Percentiles rank a stretch among this genome's conserved stretches.
phyloP scores from a whole-genome alignment of 2,113 vertebrate species.

The Gymnobelideus leadbeateri region DNA sequence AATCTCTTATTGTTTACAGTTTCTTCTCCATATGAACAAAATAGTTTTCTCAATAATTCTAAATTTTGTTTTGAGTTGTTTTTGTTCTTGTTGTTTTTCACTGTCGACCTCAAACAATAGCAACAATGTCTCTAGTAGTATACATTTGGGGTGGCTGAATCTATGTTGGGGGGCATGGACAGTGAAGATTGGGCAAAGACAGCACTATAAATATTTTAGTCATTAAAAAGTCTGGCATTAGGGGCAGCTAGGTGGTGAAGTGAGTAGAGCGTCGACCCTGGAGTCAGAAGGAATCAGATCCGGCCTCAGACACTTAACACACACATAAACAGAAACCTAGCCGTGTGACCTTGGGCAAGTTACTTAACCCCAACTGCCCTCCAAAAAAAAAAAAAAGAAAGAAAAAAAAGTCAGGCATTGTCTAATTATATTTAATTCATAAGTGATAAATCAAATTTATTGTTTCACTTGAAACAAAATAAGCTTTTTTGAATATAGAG shows the following conservation, averaged over 20 bases:
- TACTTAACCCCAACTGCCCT: no score
- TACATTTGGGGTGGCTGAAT: neutral
- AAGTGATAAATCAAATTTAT: slow-evolving; percentile 37
- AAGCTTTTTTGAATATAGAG: slow-evolving; percentile 1
- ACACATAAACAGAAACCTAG: no score
- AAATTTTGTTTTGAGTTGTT: neutral
- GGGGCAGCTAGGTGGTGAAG: no score
- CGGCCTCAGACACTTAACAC: no score
- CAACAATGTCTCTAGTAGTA: neutral
- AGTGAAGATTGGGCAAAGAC: neutral
- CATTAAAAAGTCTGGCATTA: neutral
- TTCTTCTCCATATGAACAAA: neutral
- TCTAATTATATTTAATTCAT: slow-evolving; percentile 41
- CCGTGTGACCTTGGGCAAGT: no score
- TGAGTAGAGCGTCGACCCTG: no score
- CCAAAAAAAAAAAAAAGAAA: no score
- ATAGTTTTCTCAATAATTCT: neutral
- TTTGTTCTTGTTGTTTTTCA: neutral
- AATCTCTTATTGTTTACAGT: neutral
- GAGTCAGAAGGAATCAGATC: no score
- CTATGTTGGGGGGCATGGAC: no score
- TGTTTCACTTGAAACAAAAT: slow-evolving; percentile 33
- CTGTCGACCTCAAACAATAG: neutral
- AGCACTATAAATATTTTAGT: no score
- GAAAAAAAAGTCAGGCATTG: neutral